Conservation (phyloP, 2,888 invertebrate genomes). For the Ophion obscuratus region DNA sequence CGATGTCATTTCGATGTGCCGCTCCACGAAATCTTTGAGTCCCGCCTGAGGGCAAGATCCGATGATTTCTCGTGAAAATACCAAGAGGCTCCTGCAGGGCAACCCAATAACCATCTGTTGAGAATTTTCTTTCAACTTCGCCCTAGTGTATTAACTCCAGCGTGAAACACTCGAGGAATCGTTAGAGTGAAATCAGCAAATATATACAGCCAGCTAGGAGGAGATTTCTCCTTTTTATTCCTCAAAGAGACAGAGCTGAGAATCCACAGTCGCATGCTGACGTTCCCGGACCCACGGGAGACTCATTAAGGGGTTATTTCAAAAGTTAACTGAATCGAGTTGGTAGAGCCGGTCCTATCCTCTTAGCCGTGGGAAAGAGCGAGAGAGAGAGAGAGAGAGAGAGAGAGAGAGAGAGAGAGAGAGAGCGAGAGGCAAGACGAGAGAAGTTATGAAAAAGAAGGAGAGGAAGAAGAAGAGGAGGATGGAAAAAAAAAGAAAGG, state of each 20-base stretch:
- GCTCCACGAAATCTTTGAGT: too few relatives aligned
- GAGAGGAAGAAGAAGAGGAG: constrained; percentile 33
- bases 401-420: background rate
- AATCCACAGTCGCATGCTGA: constrained; percentile 73
- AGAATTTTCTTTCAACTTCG: background rate
- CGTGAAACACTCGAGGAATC: constrained; percentile 17
- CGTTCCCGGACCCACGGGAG: constrained; percentile 72
- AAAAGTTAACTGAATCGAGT: constrained; percentile 81
- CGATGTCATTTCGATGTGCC: too few relatives aligned
- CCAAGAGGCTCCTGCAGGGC: too few relatives aligned
- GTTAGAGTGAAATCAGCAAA: constrained; percentile 21
- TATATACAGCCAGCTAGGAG: constrained; percentile 14
- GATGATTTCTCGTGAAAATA: background rate
- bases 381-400: background rate
- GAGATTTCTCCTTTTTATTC: constrained; percentile 12
- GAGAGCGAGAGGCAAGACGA: background rate
- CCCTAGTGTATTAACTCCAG: background rate
- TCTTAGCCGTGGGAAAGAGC: constrained; percentile 5
- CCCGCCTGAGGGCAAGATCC: background rate
- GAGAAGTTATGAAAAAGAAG: constrained; percentile 12
- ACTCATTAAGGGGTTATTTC: constrained; percentile 82
- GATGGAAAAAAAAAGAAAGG: constrained; percentile 28
- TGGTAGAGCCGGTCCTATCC: constrained; percentile 54
- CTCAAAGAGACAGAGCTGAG: constrained; percentile 65
- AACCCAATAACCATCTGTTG: background rate